Evolutionary conservation across 1,140 invertebrate genomes (phyloP), one percentile per base, ranked within the genome.

Genomic region (Pollicipes pollicipes): DNA sequence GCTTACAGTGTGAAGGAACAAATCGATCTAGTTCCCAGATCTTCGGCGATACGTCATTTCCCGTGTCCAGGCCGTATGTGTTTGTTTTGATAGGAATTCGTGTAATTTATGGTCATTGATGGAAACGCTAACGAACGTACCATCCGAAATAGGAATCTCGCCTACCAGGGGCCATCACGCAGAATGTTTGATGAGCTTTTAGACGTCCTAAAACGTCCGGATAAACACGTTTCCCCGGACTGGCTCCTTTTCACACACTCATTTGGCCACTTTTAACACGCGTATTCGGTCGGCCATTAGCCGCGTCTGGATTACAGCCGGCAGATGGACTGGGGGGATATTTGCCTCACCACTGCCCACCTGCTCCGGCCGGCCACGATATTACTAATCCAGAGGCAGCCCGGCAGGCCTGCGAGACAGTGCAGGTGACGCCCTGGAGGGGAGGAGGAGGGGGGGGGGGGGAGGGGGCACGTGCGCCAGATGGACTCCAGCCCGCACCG

Each of bases 41-140:
- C 45, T 10, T 21, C 13, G 45, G 6, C 21, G 45, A 58, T 58
- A 58, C 45, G 45, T 58, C 45, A 58, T 58, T 58, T 58, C 45
- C 45, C 45, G 45, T 58, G 45, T 58, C 45, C 24, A 10, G 13
- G 13, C 45, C 2, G 21, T 17, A 58, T 21, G 13, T 58, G 45
- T 58, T 58, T 58, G 45, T 58, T 58, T 58, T 58, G 45, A 58
- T 58, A 58, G 45, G 45, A 58, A 58, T 58, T 58, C 45, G 45
- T 58, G 45, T 58, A 58, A 58, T 58, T 21, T 58, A 58, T 58
- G 13, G 13, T 21, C 45, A 58, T 58, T 58, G 45, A 58, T 58
- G 45, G 45, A 58, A 58, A 58, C 45, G 45, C 45, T 21, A 10
- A 58, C 45, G 45, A 21, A 10, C 45, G 45, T 21, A 10, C 13